Conservation (phyloP, 2,797 vertebrate species). For the Diceros bicornis region DNA sequence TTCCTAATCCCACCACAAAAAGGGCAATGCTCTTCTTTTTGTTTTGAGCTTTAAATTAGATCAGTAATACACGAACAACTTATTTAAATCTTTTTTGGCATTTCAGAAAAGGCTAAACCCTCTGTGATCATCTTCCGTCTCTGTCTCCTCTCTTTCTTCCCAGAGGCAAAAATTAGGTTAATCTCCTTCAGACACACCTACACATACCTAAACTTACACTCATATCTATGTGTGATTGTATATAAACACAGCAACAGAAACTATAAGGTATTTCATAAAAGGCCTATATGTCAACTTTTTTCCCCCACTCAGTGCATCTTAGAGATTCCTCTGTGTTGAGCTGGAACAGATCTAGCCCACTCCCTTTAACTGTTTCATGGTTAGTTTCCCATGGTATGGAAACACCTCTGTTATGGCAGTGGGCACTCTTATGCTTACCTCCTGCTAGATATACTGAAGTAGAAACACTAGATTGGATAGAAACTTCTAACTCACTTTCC, state of each 20-base stretch:
- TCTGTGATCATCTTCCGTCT: not conserved
- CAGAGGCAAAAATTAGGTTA: not conserved
- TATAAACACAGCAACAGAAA: not conserved
- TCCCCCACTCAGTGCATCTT: not conserved
- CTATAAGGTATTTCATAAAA: not conserved
- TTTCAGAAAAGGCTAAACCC: conserved; percentile 10
- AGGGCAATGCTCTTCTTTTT: not conserved
- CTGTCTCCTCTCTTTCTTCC: not conserved
- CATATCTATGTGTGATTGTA: not conserved
- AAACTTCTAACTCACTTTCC: not conserved
- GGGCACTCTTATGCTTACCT: not conserved
- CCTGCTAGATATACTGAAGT: not conserved
- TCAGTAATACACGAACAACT: not conserved
- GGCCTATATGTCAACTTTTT: not conserved
- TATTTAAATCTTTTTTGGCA: not conserved
- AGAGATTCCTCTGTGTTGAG: not conserved
- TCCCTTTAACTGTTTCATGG: not conserved
- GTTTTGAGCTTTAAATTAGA: not conserved
- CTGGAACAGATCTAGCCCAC: not conserved
- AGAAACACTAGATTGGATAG: not conserved
- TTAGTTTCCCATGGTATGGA: not conserved
- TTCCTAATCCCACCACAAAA: not conserved
- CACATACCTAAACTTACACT: not conserved
- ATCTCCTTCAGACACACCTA: not conserved
- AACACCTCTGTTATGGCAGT: not conserved